Evolutionary conservation across 2,888 invertebrate genomes (phyloP).

Genomic region (Catotricha subobsoleta): DNA sequence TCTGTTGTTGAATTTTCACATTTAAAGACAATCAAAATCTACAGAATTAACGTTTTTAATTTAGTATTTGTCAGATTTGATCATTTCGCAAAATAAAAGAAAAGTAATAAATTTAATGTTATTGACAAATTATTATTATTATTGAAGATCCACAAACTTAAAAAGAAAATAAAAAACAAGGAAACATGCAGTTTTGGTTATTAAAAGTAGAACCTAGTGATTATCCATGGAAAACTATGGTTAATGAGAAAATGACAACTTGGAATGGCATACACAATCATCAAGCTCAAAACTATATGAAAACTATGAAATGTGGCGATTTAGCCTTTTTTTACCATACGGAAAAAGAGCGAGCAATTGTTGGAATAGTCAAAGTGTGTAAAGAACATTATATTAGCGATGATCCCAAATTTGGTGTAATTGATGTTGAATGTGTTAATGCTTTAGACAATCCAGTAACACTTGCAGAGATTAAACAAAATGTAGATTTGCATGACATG

Average conservation of each 20-base stretch:
- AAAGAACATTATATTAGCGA: slow-evolving; percentile 2
- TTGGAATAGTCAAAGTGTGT: slow-evolving; percentile 1
- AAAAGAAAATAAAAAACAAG: not conserved
- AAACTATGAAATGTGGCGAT: slow-evolving; percentile 6
- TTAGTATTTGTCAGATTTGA: too few relatives aligned
- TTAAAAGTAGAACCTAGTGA: slow-evolving; percentile 3
- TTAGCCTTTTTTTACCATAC: slow-evolving; percentile 6
- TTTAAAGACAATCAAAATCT: too few relatives aligned
- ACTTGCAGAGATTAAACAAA: not conserved
- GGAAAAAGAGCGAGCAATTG: slow-evolving; percentile 2
- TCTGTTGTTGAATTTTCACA: too few relatives aligned
- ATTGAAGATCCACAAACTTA: not conserved
- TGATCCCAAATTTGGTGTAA: slow-evolving; percentile 5
- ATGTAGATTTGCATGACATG: not conserved
- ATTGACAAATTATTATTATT: not conserved
- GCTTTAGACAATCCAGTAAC: slow-evolving; percentile 4
- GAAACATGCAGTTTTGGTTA: slow-evolving; percentile 1
- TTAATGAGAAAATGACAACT: not conserved
- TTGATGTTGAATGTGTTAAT: slow-evolving; percentile 1
- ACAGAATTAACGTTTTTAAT: too few relatives aligned
- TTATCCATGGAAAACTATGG: not conserved
- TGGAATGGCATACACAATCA: slow-evolving; percentile 6
- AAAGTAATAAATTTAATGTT: too few relatives aligned
- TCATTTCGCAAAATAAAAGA: too few relatives aligned
- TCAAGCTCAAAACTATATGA: slow-evolving; percentile 5